These are phyloP conservation scores for Rhagium mordax DNA, from an alignment of 2,888 invertebrate genomes.

Conservation along the genomic window DNA sequence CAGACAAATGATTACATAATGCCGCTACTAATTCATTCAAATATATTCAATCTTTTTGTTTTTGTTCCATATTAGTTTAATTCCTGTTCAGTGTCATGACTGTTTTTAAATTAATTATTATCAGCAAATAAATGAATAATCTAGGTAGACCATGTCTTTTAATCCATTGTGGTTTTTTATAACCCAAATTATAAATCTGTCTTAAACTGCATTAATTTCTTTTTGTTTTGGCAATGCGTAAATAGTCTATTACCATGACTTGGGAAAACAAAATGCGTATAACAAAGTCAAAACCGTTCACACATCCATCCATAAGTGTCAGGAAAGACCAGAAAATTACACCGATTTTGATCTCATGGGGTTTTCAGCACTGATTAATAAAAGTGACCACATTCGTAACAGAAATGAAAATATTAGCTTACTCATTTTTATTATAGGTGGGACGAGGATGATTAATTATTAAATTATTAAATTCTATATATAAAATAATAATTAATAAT, in stretches of 20 bases:
- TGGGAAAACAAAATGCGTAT: too few species aligned
- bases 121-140: too few species aligned
- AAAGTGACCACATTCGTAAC: background rate
- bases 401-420: background rate
- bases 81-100: background rate
- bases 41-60: slow-evolving; percentile 24
- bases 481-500: background rate
- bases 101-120: too few species aligned
- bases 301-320: too few species aligned
- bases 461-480: background rate
- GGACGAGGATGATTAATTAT: background rate
- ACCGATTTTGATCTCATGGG: background rate
- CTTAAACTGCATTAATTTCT: too few species aligned
- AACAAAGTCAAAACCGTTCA: too few species aligned
- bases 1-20: slow-evolving; percentile 37
- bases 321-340: too few species aligned
- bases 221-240: too few species aligned
- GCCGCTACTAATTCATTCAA: slow-evolving; percentile 30
- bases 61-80: background rate
- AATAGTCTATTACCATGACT: too few species aligned
- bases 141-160: too few species aligned
- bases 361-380: background rate
- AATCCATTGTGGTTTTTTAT: too few species aligned
- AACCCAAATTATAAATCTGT: too few species aligned
- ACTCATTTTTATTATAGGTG: background rate